Percentiles rank a stretch among this genome's conserved stretches.
These are phyloP conservation scores for Anadara kagoshimensis DNA, from an alignment of 1,140 invertebrate species.

Conservation along the genomic window DNA sequence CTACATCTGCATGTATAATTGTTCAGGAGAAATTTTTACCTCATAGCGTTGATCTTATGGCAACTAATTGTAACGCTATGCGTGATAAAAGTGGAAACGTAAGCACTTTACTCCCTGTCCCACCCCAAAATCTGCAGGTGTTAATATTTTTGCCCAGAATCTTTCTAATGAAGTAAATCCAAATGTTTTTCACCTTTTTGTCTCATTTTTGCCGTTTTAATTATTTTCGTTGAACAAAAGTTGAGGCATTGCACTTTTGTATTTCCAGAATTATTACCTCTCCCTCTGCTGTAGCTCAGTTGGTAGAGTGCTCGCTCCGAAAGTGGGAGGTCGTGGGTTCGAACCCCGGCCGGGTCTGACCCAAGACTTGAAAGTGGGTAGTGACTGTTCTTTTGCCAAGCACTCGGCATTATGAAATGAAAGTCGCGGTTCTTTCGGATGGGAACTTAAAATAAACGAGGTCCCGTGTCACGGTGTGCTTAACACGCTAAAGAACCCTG, in stretches of 20 bases:
- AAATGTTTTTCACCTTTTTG: constrained; percentile 21
- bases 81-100: neutral
- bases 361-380: too few species aligned
- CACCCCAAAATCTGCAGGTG: neutral
- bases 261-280: neutral
- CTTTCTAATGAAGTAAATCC: constrained; percentile 2
- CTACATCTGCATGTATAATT: neutral
- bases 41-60: constrained; percentile 17
- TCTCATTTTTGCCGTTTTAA: neutral
- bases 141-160: constrained; percentile 14
- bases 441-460: too few species aligned
- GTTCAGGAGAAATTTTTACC: constrained; percentile 12
- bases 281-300: too few species aligned
- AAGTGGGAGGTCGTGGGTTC: too few species aligned
- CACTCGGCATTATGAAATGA: too few species aligned
- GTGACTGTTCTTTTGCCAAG: too few species aligned
- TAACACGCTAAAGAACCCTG: too few species aligned
- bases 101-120: constrained; percentile 12
- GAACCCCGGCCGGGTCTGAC: too few species aligned
- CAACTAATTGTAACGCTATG: constrained; percentile 16
- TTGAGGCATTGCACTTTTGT: constrained; percentile 1
- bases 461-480: too few species aligned
- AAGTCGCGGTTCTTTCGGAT: too few species aligned
- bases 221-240: neutral
- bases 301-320: too few species aligned